Evolutionary conservation across 2,888 invertebrate species (phyloP).

Genomic region (Troides oblongomaculatus): DNA sequence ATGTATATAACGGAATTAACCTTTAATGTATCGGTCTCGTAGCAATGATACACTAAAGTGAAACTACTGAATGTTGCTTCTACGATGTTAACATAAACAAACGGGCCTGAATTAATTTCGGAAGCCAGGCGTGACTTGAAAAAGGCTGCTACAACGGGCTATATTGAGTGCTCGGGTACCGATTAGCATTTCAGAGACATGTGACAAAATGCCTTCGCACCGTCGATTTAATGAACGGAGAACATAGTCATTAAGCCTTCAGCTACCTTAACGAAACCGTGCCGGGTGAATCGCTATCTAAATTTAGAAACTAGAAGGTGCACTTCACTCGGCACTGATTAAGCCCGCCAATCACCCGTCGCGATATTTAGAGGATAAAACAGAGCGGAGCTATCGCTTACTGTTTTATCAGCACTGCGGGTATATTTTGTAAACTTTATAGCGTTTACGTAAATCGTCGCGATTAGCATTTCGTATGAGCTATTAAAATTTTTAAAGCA

Average conservation of each 20-base stretch:
- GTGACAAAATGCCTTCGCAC: constrained; percentile 63
- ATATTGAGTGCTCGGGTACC: constrained; percentile 70
- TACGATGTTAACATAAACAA: constrained; percentile 57
- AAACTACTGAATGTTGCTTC: constrained; percentile 15
- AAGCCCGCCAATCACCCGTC: constrained; percentile 38
- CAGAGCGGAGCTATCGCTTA: constrained; percentile 17
- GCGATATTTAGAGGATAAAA: constrained; percentile 31
- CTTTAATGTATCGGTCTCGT: background rate
- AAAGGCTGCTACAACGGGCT: constrained; percentile 58
- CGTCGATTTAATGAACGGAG: constrained; percentile 68
- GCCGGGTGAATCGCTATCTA: constrained; percentile 47
- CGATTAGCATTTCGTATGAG: background rate
- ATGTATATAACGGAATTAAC: background rate
- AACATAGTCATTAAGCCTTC: constrained; percentile 71
- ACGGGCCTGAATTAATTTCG: constrained; percentile 56
- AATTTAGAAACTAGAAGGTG: constrained; percentile 63
- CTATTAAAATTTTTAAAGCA: background rate
- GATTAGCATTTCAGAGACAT: constrained; percentile 76
- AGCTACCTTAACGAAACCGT: constrained; percentile 46
- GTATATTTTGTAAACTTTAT: constrained; percentile 15
- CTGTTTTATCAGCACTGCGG: constrained; percentile 28
- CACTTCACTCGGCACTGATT: constrained; percentile 55
- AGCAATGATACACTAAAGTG: constrained; percentile 1
- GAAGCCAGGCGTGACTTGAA: constrained; percentile 46
- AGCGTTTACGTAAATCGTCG: constrained; percentile 8